Evolutionary conservation across 2,113 vertebrate genomes (phyloP).

Genomic region (Reinhardtius hippoglossoides): DNA sequence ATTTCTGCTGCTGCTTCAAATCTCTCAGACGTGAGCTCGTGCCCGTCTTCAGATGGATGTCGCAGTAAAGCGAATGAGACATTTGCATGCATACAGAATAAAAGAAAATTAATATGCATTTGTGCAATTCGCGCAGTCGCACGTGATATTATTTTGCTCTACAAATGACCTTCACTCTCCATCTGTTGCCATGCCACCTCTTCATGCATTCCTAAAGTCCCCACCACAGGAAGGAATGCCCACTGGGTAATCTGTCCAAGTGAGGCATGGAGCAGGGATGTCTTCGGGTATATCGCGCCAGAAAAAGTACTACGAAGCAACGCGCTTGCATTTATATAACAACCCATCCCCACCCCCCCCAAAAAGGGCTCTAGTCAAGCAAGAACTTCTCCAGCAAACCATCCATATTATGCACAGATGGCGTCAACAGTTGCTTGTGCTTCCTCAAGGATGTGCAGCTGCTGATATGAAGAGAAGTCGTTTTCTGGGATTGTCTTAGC

Average conservation of each 20-base stretch:
- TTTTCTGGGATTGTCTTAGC: conserved; percentile 16
- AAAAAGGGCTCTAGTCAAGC: conserved; percentile 34
- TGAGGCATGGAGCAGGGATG: conserved; percentile 71
- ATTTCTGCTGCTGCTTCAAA: conserved; percentile 26
- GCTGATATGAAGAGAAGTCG: conserved; percentile 19
- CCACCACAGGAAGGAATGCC: conserved; percentile 68
- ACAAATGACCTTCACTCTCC: conserved; percentile 74
- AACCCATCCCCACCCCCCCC: neutral
- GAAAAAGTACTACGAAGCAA: conserved; percentile 61
- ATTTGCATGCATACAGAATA: conserved; percentile 6
- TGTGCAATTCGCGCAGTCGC: conserved; percentile 7
- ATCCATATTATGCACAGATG: conserved; percentile 61
- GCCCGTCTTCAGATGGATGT: conserved; percentile 9
- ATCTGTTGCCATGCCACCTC: conserved; percentile 66
- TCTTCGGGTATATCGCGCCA: conserved; percentile 63
- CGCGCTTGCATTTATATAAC: conserved; percentile 66
- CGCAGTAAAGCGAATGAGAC: conserved; percentile 9
- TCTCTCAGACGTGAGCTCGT: conserved; percentile 29
- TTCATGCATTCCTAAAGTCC: conserved; percentile 58
- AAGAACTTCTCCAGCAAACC: conserved; percentile 45
- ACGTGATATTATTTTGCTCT: neutral
- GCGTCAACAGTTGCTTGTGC: conserved; percentile 70
- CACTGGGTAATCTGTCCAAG: conserved; percentile 76
- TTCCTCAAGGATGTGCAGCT: conserved; percentile 69
- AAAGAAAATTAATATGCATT: neutral